Conservation (phyloP, 2,888 invertebrate genomes). For the Chironomus riparius region DNA sequence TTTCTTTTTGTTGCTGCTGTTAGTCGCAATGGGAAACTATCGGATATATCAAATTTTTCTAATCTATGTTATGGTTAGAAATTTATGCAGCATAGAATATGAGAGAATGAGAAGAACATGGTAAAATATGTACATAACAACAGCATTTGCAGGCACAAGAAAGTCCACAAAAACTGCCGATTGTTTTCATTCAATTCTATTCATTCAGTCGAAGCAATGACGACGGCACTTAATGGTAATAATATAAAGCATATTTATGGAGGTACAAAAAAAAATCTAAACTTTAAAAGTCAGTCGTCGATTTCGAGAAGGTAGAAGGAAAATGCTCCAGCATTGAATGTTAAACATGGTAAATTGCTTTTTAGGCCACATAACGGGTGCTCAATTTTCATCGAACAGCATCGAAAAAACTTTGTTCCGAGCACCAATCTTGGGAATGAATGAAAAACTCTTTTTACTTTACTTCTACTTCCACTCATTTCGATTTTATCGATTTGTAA, state of each 20-base stretch:
- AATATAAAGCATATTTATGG: background rate
- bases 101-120: too few species aligned
- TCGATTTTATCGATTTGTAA: too few species aligned
- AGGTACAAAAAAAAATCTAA: background rate
- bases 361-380: slow-evolving; percentile 17
- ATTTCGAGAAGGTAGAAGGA: background rate
- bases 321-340: slow-evolving; percentile 3
- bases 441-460: too few species aligned
- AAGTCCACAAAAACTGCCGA: background rate
- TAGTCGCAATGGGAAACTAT: too few species aligned
- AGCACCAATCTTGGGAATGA: background rate
- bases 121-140: background rate
- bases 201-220: background rate
- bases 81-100: background rate
- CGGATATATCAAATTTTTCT: background rate
- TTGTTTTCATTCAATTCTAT: background rate
- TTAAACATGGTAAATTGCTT: slow-evolving; percentile 6
- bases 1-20: too few species aligned
- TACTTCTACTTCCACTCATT: too few species aligned
- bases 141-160: background rate
- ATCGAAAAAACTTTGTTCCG: background rate
- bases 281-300: too few species aligned
- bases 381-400: background rate
- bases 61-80: background rate
- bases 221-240: background rate